Conservation (phyloP, 2,113 vertebrate species). For the Calonectris borealis region DNA sequence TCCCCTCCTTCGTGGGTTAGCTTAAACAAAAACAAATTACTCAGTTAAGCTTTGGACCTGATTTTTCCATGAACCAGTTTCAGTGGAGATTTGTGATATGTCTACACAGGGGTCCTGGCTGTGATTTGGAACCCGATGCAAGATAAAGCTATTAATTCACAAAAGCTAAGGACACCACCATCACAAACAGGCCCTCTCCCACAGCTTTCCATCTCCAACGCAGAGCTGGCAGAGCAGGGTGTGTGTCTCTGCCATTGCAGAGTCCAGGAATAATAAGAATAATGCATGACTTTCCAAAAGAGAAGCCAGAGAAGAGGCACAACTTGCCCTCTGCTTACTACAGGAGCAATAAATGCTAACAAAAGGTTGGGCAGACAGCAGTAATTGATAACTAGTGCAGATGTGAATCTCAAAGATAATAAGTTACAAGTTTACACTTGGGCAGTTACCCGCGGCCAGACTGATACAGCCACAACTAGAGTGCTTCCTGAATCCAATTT, state of each 20-base stretch:
- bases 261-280: not conserved
- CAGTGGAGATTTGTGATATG: not conserved
- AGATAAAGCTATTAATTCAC: not conserved
- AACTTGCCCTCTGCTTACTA: not conserved
- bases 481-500: not conserved
- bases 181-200: not conserved
- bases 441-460: not conserved
- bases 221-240: not conserved
- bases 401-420: not conserved
- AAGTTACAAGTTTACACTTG: not conserved
- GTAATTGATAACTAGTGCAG: not conserved
- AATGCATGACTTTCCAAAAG: fast-evolving
- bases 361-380: too few relatives aligned
- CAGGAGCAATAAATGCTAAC: not conserved
- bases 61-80: not conserved
- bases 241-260: not conserved
- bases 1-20: not conserved
- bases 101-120: not conserved
- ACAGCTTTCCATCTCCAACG: not conserved
- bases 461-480: not conserved
- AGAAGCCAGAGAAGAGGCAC: not conserved
- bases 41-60: not conserved
- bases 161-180: not conserved
- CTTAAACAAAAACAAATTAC: not conserved
- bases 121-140: fast-evolving